Percentiles rank a stretch among this genome's conserved stretches.
These are phyloP conservation scores for Germaria angustata DNA, from an alignment of 2,888 invertebrate genomes.

Conservation along the genomic window DNA sequence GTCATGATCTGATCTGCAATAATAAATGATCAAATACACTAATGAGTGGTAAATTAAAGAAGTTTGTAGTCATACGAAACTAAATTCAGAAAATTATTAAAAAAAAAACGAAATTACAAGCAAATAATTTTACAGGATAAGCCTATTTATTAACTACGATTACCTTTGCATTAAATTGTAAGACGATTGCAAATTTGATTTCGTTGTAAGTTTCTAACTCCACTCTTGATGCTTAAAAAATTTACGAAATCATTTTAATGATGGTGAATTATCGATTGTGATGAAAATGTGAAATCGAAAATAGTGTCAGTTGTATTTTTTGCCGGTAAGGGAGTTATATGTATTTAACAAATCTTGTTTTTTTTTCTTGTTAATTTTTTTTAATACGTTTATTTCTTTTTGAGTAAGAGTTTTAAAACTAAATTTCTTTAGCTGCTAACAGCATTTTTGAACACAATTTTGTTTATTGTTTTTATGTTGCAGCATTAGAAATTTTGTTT, in stretches of 20 bases:
- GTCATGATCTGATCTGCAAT: constrained; percentile 2
- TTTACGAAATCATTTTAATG: no score
- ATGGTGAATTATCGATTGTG: no score
- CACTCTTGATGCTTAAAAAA: no score
- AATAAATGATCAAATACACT: not conserved
- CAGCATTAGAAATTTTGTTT: constrained; percentile 1
- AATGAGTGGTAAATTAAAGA: not conserved
- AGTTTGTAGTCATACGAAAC: not conserved
- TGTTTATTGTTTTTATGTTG: constrained; percentile 5
- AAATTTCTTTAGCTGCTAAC: constrained; percentile 45
- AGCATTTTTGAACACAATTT: constrained; percentile 56
- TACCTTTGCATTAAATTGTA: no score
- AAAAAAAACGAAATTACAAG: not conserved
- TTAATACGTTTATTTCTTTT: constrained; percentile 15
- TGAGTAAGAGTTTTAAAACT: constrained; percentile 50
- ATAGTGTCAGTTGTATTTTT: no score
- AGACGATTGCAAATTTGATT: no score
- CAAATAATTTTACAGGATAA: not conserved
- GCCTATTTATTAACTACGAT: no score
- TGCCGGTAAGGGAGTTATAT: no score
- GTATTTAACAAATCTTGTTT: constrained; percentile 13
- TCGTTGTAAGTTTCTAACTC: no score
- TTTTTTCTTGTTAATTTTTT: constrained; percentile 10
- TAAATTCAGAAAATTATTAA: not conserved
- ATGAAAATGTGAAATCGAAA: no score